phyloP scores from a whole-genome alignment of 2,113 vertebrate species.

The Phrynocephalus versicolor region DNA sequence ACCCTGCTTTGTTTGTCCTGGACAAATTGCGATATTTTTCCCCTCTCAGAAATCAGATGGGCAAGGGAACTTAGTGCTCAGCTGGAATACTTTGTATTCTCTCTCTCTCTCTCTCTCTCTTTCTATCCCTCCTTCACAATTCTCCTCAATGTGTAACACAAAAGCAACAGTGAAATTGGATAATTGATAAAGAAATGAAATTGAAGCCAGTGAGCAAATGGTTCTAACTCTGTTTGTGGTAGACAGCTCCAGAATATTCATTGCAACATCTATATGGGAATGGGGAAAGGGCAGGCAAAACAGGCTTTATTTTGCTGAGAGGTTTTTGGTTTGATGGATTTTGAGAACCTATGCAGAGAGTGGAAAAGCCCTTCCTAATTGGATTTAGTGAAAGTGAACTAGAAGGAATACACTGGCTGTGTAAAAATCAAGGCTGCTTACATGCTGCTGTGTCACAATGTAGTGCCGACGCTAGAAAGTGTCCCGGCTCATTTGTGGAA shows the following conservation, averaged over 20 bases:
- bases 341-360: accelerated
- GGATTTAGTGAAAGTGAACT: accelerated
- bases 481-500: background rate
- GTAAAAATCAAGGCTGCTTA: constrained; percentile 2
- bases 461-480: no score
- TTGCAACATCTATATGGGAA: background rate
- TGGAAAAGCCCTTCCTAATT: accelerated
- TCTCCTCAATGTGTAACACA: no score
- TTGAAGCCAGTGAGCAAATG: background rate
- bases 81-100: background rate
- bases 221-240: background rate
- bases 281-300: constrained; percentile 1
- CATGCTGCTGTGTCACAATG: background rate
- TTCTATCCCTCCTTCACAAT: background rate
- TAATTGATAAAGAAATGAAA: background rate
- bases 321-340: no score
- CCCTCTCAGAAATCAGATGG: background rate
- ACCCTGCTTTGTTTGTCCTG: accelerated
- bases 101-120: no score
- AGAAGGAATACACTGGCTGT: accelerated
- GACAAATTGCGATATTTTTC: background rate
- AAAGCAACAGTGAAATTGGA: background rate
- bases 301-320: background rate
- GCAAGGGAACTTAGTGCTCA: accelerated
- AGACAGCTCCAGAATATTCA: background rate